phyloP scores from a whole-genome alignment of 2,797 vertebrate species.

The Urophycis tenuis region DNA sequence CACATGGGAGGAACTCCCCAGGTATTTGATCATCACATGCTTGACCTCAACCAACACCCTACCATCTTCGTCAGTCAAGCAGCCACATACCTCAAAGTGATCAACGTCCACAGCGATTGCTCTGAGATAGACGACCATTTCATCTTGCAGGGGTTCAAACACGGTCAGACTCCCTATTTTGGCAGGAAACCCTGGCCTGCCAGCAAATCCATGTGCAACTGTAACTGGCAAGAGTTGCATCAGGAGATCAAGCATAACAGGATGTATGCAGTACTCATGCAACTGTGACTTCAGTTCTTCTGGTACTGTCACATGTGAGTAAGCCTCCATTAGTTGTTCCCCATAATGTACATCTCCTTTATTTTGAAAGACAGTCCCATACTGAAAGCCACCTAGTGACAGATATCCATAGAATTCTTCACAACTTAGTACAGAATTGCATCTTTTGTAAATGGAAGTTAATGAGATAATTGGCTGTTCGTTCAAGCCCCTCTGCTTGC shows the following conservation, averaged over 20 bases:
- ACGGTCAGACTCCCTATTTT: constrained; percentile 74
- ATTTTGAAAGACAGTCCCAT: constrained; percentile 71
- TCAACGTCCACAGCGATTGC: constrained; percentile 55
- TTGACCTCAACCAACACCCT: constrained; percentile 75
- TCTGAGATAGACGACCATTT: constrained; percentile 81
- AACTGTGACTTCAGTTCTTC: constrained; percentile 61
- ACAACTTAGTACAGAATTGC: constrained; percentile 59
- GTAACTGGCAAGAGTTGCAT: constrained; percentile 73
- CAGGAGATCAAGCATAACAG: constrained; percentile 78
- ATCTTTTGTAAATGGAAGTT: constrained; percentile 68
- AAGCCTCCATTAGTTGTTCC: constrained; percentile 74
- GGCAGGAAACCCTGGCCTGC: constrained; percentile 69
- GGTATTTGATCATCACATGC: constrained; percentile 64
- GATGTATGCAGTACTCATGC: constrained; percentile 76
- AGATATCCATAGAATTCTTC: constrained; percentile 70
- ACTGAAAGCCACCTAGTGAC: constrained; percentile 73
- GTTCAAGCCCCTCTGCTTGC: constrained; percentile 38
- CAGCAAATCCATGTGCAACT: constrained; percentile 44
- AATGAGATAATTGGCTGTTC: constrained; percentile 66
- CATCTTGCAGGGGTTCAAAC: constrained; percentile 70
- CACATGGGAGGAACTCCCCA: constrained; percentile 55
- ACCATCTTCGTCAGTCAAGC: constrained; percentile 73
- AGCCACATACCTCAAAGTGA: constrained; percentile 75
- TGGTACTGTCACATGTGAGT: constrained; percentile 67
- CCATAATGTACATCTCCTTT: constrained; percentile 72